A percentile compares a stretch with the other conserved stretches of the same genome.
phyloP scores from a whole-genome alignment of 2,113 vertebrate genomes.

The Irena cyanogastra region DNA sequence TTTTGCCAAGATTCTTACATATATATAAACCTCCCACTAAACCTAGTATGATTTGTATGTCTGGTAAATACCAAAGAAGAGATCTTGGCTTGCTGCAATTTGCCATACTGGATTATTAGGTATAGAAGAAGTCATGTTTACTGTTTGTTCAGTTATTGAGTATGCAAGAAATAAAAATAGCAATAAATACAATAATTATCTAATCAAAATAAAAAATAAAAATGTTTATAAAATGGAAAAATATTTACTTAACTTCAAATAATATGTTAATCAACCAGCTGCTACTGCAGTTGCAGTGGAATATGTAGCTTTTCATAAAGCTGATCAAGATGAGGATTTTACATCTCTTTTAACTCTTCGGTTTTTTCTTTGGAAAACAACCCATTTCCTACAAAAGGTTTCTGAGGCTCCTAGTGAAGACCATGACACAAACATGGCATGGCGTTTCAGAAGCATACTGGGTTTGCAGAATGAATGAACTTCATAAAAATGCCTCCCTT shows the following conservation, averaged over 20 bases:
- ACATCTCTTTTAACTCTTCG: neutral
- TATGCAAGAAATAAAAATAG: neutral
- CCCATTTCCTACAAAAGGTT: neutral
- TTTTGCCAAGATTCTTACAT: neutral
- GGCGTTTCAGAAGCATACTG: neutral
- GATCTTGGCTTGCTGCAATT: neutral
- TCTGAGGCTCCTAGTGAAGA: neutral
- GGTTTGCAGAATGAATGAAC: rapidly evolving
- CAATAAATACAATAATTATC: neutral
- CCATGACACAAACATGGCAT: neutral
- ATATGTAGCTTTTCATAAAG: neutral
- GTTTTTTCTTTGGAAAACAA: neutral
- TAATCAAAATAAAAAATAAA: neutral
- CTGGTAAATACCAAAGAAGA: neutral
- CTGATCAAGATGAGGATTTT: neutral
- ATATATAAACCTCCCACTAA: neutral
- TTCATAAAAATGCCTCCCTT: neutral
- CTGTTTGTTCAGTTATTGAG: neutral
- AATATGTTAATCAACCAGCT: neutral
- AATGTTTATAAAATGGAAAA: neutral
- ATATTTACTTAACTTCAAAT: neutral
- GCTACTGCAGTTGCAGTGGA: neutral
- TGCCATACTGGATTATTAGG: neutral
- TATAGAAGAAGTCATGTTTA: neutral
- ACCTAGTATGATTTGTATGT: neutral